A percentile compares a stretch with the other conserved stretches of the same genome.
phyloP scores from a whole-genome alignment of 2,797 vertebrate species.

The Triplophysa yarkandensis region DNA sequence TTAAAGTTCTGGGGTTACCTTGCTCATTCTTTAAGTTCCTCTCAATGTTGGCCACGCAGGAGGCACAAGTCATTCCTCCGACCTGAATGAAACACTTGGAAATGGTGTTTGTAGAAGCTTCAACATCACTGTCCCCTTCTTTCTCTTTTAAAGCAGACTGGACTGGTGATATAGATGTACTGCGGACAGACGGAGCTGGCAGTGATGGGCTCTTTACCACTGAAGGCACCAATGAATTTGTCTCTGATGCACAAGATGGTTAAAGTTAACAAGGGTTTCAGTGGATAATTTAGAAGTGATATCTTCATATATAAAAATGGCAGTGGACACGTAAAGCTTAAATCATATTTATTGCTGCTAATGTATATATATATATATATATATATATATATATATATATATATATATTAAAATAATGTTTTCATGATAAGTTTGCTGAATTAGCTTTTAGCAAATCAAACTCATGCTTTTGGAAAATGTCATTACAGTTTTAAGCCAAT shows the following conservation, averaged over 20 bases:
- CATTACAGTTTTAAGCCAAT: neutral
- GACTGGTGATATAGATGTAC: constrained; percentile 35
- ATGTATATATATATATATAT: too few relatives aligned
- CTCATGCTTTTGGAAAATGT: neutral
- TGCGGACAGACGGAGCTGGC: constrained; percentile 52
- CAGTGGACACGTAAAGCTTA: neutral
- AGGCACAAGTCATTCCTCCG: constrained; percentile 96
- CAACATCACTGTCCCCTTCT: constrained; percentile 59
- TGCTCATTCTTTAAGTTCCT: constrained; percentile 91
- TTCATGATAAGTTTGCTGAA: neutral
- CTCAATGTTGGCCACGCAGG: constrained; percentile 97
- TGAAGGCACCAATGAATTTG: constrained; percentile 73
- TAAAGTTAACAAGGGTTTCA: neutral
- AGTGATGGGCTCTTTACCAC: constrained; percentile 48
- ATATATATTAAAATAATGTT: too few relatives aligned
- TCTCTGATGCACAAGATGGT: constrained; percentile 58
- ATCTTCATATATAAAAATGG: neutral
- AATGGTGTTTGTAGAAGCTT: constrained; percentile 57
- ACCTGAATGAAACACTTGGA: constrained; percentile 94
- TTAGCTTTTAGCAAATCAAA: neutral
- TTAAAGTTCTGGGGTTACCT: constrained; percentile 72
- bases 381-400: too few relatives aligned
- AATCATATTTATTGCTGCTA: neutral
- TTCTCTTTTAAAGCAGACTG: constrained; percentile 62
- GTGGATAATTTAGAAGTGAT: neutral